Evolutionary conservation across 2,797 vertebrate species (phyloP), one percentile per base, ranked within the genome.

Genomic region (Tragopan temminckii): DNA sequence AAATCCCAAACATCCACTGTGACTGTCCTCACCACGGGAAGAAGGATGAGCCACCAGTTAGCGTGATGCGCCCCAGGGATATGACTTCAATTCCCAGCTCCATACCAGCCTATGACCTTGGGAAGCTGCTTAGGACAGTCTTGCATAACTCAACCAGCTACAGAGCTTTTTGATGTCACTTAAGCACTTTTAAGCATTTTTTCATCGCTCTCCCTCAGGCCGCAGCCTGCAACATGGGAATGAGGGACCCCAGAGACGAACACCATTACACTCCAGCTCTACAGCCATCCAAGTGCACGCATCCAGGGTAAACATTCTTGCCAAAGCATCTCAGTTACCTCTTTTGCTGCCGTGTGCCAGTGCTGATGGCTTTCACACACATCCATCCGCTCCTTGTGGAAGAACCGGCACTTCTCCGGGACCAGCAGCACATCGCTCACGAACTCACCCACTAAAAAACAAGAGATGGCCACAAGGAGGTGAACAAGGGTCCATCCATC

Each of bases 381-480:
- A 27, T 99, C 99, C 98, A 98, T 98, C 40, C 92, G 96, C 96
- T 99, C 99, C 96, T 99, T 99, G 97, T 99, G 99, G 98, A 99
- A 99, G 97, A 99, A 99, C 74, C 98, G 98, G 98, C 99, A 99
- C 89, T 99, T 99, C 96, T 99, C 99, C 0, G 99, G 99, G 53
- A 99, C 99, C 94, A 99, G 98, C 11, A 99, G 98, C 29, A 99
- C 99, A 16, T 99, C 99, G 5, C 99, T 99, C 74, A 99, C 99
- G 43, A 99, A 99, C 94, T 99, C 99, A 18, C 99, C 99, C 96
- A 99, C 99, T 99, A 97, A 8, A 98, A 98, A 97, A 97, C 42
- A 96, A 66, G 57, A 58, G 66, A 46, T 0, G 0, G 2, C 13
- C 63, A 27, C 3, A 31, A 19, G 19, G 40, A 40, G 31, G 38